Base-by-base conservation (phyloP, 2,888 invertebrate genomes). In the Drosophila lutescens region DNA sequence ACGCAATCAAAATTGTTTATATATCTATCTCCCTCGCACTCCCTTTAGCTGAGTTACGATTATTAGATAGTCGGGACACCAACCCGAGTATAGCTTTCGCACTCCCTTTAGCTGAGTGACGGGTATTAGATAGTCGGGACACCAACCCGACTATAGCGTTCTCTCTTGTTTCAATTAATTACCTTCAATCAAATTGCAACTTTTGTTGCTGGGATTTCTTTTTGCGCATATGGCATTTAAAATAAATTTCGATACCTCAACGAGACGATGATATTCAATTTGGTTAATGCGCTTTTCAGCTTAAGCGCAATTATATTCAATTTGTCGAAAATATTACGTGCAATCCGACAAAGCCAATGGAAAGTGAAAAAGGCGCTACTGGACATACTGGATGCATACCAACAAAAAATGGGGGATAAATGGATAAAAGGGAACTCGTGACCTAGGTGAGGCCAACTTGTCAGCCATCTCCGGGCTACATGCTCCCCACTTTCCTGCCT, bases 221-320 rank as follows among this genome's bases (percentile, higher is more conserved):
- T 49, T 56, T 13, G 15, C 41, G 43, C 80, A 86, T 84, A 84
- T 84, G 79, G 23, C 47, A 60, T 44, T 77, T 67, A 47, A 85
- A 82, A 73, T 87, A 78, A 84, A 74, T 79, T 77, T 76, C 59
- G 67, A 58, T 79, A 72, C 77, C 77, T 77, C 79, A 67, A 67
- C 20, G 49, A 47, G 36, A 17, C 41, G 49, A n/a, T 49, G 69
- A 53, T 88, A 86, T 86, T 77, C 84, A 88, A 86, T 86, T 86
- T 81, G 77, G 71, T 80, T 86, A 86, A 86, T 86, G 84, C 88
- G 86, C 81, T 86, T 86, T 86, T 88, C 85, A 66, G 85, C 85
- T 86, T 86, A 86, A 81, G 61, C 74, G 65, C 84, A 88, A 84
- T 88, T 86, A 84, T 81, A 86, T 86, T 86, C 85, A 88, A 86